Percentiles rank a stretch among this genome's conserved stretches.
Evolutionary conservation across 2,797 vertebrate species (phyloP).

Genomic region (Rousettus madagascariensis): DNA sequence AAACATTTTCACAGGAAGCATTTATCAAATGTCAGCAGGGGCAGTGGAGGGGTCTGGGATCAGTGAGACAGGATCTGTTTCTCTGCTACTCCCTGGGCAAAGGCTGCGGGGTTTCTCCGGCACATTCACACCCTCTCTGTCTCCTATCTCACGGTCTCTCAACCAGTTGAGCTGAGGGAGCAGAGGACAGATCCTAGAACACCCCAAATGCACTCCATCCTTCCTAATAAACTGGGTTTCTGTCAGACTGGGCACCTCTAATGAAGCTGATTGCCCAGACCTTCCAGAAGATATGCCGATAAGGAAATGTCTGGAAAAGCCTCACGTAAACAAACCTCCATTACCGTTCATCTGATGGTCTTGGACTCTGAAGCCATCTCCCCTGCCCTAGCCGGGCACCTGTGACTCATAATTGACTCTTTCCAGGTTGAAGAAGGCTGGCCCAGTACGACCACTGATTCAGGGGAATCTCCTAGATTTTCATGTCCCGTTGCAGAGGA

Average conservation of each 20-base stretch:
- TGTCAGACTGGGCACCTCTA: neutral
- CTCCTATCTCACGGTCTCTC: neutral
- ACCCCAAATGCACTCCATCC: neutral
- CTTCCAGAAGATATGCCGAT: neutral
- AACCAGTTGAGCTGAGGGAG: neutral
- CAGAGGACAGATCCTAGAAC: neutral
- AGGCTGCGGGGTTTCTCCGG: neutral
- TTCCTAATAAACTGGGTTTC: neutral
- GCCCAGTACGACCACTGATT: neutral
- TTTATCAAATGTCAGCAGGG: slow-evolving; percentile 79
- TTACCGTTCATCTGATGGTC: neutral
- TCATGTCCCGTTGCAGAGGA: neutral
- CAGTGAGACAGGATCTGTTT: slow-evolving; percentile 50
- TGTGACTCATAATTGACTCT: neutral
- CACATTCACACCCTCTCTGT: neutral
- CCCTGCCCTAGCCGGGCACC: rapidly evolving
- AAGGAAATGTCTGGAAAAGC: slow-evolving; percentile 11
- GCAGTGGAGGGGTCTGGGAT: slow-evolving; percentile 26
- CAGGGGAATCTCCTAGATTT: neutral
- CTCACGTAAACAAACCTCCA: neutral
- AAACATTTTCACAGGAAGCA: slow-evolving; percentile 80
- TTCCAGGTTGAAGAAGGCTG: neutral
- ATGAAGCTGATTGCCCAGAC: neutral
- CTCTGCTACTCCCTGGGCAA: neutral
- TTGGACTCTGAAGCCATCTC: neutral